Base-by-base conservation (phyloP, 2,888 invertebrate species). In the Hecatera dysodea region DNA sequence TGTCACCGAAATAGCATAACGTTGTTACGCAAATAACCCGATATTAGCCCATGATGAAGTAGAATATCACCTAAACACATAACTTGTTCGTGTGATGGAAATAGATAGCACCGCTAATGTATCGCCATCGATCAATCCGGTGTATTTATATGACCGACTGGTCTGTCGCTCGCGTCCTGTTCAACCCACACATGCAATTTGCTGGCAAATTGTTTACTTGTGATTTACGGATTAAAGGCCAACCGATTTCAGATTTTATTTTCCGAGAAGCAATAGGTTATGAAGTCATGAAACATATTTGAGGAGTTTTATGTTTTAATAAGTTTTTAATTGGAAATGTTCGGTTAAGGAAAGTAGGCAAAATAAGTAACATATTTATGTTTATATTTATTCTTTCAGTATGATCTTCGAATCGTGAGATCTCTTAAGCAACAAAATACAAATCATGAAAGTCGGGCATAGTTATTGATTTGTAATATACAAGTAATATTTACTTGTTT, bases 91-190 rank as follows among this genome's bases (percentile, higher is more conserved):
- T 78, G 67, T 59, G 57, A 65, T 81, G 67, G 62, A 63, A 71
- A 78, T 68, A 72, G 67, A 76, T 72, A 65, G 59, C 73, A 69
- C 22, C 75, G 79, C 79, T 85, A 84, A 87, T 83, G 81, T 82
- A 82, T 80, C 71, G 76, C 59, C 68, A 83, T 86, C 83, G 84
- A 88, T 86, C 86, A 83, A 60, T 72, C 66, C 67, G 44, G 61
- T 75, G 65, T 77, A 83, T 83, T 82, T 80, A 80, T 83, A 80
- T 71, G 55, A 70, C 68, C 67, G 65, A 75, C 66, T 55, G 52
- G 77, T 59, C 69, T 57, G 64, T 73, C 80, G 63, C 69, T 53
- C 69, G 52, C 61, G 81, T 81, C 81, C 72, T 82, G 64, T 69
- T 73, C 61, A 55, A 69, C 66, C 55, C 52, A 48, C 64, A 22